Base-by-base conservation (phyloP, 1,140 invertebrate species). In the Lamellibrachia luymesi region DNA sequence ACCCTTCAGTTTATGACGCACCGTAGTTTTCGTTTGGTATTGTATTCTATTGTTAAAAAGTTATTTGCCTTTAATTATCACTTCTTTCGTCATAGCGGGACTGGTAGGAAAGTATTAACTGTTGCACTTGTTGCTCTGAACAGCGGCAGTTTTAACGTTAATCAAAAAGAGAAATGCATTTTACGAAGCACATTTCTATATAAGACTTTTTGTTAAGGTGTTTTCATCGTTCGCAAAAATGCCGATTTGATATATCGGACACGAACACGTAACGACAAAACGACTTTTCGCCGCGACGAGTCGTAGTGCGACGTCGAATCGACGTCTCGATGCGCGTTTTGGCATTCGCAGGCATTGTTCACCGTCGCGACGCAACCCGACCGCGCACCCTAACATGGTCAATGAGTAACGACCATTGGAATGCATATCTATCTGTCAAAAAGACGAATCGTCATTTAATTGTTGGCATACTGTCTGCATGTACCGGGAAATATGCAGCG, bases 361-460 rank as follows among this genome's bases (percentile, higher is more conserved):
- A 2, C 64, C 64, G 17, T 17, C 64, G 5, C 64, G 64, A 80
- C 7, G 17, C 64, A 4, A 10, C 64, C 64, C 25, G 64, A 80
- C 13, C 25, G 64, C 17, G 2, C 7, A 80, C 1, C 8, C 13
- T 22, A 6, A 80, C 64, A 80, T 22, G 64, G 64, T 80, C 64
- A 80, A 10, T 4, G 25, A 22, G 2, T 80, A 22, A 80, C 25
- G 13, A 22, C 25, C 64, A 80, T 10, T 17, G 17, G 64, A 80
- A 80, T 80, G 64, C 64, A 80, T 22, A 80, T 80, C 13, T 80
- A 22, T 80, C 1, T 80, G 64, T 22, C 8, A 80, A 80, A 80
- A 80, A 80, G 64, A 80, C 13, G 64, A 80, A 80, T 80, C 64
- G 64, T 80, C 64, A 80, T 80, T 80, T 80, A 80, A 80, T 80